These are phyloP conservation scores for Hanleya hanleyi DNA, from an alignment of 2,888 invertebrate species.

Conservation along the genomic window DNA sequence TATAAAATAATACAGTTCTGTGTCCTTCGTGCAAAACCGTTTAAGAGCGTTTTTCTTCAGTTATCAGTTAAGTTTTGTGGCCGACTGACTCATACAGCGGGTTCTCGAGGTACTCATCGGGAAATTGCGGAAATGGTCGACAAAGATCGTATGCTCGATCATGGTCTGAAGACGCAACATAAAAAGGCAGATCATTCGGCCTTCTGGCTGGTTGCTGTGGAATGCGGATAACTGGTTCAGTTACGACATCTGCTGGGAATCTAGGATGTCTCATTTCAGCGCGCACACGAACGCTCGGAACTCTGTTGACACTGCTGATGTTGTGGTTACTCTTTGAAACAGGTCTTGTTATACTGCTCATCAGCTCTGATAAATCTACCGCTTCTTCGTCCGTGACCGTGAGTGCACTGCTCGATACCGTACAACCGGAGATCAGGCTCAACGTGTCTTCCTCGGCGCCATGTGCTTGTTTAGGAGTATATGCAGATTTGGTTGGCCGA, in stretches of 20 bases:
- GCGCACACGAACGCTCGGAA: not conserved
- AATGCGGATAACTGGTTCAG: not conserved
- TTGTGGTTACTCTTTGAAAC: not conserved
- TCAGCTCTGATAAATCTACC: not conserved
- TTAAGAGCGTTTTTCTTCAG: too few relatives aligned
- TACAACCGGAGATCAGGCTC: not conserved
- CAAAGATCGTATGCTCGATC: not conserved
- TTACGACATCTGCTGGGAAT: not conserved
- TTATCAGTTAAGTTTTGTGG: too few relatives aligned
- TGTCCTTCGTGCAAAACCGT: too few relatives aligned
- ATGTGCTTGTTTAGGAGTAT: not conserved
- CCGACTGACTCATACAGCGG: not conserved
- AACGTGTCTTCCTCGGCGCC: not conserved
- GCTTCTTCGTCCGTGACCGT: not conserved
- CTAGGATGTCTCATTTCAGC: constrained; percentile 1
- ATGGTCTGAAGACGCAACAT: not conserved
- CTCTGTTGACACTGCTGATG: not conserved
- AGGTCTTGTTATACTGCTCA: not conserved
- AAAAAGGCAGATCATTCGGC: too few relatives aligned
- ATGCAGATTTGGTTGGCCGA: not conserved
- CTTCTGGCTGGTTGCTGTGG: not conserved
- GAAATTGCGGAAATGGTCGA: not conserved
- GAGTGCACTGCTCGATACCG: not conserved
- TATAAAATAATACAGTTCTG: too few relatives aligned
- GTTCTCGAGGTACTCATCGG: not conserved